Evolutionary conservation across 2,797 vertebrate species (phyloP).

Genomic region (Chrysocyon brachyurus): DNA sequence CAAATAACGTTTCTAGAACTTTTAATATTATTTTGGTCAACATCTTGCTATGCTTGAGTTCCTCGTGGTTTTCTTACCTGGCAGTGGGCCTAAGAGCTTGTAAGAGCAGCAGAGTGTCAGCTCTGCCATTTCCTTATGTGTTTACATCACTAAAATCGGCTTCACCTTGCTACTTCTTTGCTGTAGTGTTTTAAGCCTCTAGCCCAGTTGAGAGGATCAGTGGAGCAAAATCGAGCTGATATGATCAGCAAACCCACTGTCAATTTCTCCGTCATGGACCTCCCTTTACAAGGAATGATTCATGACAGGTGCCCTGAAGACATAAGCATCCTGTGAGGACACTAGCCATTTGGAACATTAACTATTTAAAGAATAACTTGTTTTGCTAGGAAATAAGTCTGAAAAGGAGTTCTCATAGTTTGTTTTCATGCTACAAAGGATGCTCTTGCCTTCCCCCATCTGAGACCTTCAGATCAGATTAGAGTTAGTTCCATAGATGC

Average conservation of each 20-base stretch:
- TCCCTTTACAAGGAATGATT: background rate
- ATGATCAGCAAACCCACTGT: fast-evolving
- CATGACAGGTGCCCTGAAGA: too few relatives aligned
- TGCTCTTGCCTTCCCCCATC: background rate
- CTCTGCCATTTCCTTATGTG: background rate
- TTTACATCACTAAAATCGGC: background rate
- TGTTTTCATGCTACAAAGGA: background rate
- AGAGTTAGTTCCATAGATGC: background rate
- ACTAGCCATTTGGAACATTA: background rate
- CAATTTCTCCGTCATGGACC: background rate
- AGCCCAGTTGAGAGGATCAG: background rate
- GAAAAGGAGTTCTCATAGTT: background rate
- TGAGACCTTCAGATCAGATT: background rate
- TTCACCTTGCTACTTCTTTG: background rate
- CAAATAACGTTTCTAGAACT: background rate
- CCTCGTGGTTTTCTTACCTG: background rate
- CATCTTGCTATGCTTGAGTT: background rate
- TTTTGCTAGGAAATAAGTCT: background rate
- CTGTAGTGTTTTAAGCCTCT: background rate
- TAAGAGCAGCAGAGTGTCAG: background rate
- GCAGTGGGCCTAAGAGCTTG: background rate
- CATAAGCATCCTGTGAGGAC: background rate
- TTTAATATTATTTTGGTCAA: background rate
- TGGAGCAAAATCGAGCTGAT: background rate
- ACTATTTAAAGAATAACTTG: background rate